Evolutionary conservation across 2,888 invertebrate genomes (phyloP), one percentile per base, ranked within the genome.

Genomic region (Bruchidius siliquastri): DNA sequence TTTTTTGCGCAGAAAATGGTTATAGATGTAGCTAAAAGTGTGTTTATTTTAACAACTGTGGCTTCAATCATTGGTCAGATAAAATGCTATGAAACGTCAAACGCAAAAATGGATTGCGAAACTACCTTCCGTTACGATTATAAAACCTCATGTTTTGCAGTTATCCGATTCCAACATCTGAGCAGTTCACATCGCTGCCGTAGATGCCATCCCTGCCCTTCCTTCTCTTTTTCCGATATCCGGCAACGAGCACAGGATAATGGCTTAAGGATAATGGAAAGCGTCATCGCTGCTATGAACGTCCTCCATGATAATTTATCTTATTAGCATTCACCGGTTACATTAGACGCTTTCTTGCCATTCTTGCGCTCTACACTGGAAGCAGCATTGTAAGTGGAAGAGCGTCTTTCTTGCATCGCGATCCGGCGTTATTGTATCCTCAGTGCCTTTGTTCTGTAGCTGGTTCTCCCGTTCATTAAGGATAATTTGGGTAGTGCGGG

Each of bases 291-390:
- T 79, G 74, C 75, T 49, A 49, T 78, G 79, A 81, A 80, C 78
- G 79, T 79, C 79, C 80, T 79, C 77, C 72, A 75, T 75, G 79
- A 81, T 81, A 81, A 82, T 82, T 81, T 81, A 82, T 82, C 82
- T 82, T 82, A 81, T 81, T 81, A 81, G 80, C 80, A 80, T 81
- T 81, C 80, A 80, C 79, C 78, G 77, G 78, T 77, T 78, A 79
- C 78, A 79, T 18, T 49, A 74, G 70, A 76, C 73, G 73, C 75
- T 77, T 77, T 77, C 77, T 78, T 75, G 79, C 77, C 78, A 76
- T 77, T 76, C 76, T 75, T 74, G 75, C 69, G 26, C 66, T 71
- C 21, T 26, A 30, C 70, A 74, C 71, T 68, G 74, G 70, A 73
- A 49, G 49, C 49, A 49, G 49, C 73, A 73, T 71, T 69, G 70